Evolutionary conservation across 2,888 invertebrate genomes (phyloP).

Genomic region (Hypsopygia costalis): DNA sequence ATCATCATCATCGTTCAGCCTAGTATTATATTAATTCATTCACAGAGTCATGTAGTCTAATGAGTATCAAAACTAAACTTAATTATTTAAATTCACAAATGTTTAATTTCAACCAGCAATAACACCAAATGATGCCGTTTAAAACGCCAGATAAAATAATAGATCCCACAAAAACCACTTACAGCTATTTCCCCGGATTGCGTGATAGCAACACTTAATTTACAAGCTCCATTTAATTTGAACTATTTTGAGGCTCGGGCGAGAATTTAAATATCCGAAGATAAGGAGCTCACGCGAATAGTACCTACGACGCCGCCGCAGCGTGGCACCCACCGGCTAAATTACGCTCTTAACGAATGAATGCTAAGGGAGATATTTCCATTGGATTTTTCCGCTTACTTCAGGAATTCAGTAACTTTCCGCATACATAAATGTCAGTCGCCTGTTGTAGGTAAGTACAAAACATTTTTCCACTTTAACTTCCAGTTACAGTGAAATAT

Average conservation of each 20-base stretch:
- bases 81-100: too few species aligned
- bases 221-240: slow-evolving; percentile 71
- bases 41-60: too few species aligned
- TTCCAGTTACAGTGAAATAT: too few species aligned
- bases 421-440: slow-evolving; percentile 7
- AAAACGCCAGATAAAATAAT: slow-evolving; percentile 52
- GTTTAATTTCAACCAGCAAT: slow-evolving; percentile 1
- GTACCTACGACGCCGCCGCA: slow-evolving; percentile 32
- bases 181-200: slow-evolving; percentile 71
- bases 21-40: too few species aligned
- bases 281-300: slow-evolving; percentile 76
- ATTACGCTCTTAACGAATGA: slow-evolving; percentile 63
- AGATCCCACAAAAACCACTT: slow-evolving; percentile 65
- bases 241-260: slow-evolving; percentile 66
- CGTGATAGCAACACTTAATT: slow-evolving; percentile 80
- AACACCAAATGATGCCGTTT: slow-evolving; percentile 7
- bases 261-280: slow-evolving; percentile 70
- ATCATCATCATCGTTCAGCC: too few species aligned
- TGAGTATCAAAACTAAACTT: too few species aligned
- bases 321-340: slow-evolving; percentile 43
- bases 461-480: too few species aligned
- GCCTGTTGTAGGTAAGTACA: not conserved
- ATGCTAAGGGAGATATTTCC: slow-evolving; percentile 41
- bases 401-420: slow-evolving; percentile 11
- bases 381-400: slow-evolving; percentile 22